Base-by-base conservation (phyloP, 2,888 invertebrate genomes). In the Drosophila kuntzei region DNA sequence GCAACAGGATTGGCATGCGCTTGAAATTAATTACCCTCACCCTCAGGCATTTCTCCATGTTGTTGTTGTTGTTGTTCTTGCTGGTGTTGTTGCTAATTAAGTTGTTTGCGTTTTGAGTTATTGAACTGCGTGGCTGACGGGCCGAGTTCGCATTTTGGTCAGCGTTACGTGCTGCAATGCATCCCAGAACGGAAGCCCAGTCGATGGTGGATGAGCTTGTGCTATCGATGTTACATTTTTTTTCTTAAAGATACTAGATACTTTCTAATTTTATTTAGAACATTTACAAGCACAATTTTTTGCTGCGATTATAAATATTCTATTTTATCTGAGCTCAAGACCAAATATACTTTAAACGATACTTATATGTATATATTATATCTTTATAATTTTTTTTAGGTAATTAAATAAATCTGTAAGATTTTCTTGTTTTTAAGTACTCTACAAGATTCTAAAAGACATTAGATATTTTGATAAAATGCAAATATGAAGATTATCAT, bases 21-120 rank as follows among this genome's bases (percentile, higher is more conserved):
- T 81, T 85, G 62, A 89, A 87, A 84, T 89, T 84, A 84, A 84
- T 84, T 84, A 84, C 89, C 76, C 61, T 67, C 59, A 53, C 65
- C 71, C 72, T 54, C 37, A 32, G 69, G 51, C 60, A 68, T 22
- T 32, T 29, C 29, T 27, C 39, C 22, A 53, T 59, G 61, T 39
- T 65, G 61, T 37, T 51, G 18, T 14, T 61, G 34, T 14, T 49
- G 47, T 32, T 62, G 62, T 32, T 54, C 50, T 34, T 49, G 51
- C 43, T 53, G 64, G 18, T 72, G 82, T 58, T 79, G 58, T 60
- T 70, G 80, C 77, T 84, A 84, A 84, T 84, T 84, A 87, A 84
- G 89, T 81, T 89, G 83, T 84, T 84, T 84, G 82, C 82, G 68
- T 84, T 83, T 67, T 77, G 85, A 84, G 85, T 84, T 84, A 89